Percentiles rank a stretch among this genome's conserved stretches.
Evolutionary conservation across 2,113 vertebrate species (phyloP).

Genomic region (Erinaceus europaeus): DNA sequence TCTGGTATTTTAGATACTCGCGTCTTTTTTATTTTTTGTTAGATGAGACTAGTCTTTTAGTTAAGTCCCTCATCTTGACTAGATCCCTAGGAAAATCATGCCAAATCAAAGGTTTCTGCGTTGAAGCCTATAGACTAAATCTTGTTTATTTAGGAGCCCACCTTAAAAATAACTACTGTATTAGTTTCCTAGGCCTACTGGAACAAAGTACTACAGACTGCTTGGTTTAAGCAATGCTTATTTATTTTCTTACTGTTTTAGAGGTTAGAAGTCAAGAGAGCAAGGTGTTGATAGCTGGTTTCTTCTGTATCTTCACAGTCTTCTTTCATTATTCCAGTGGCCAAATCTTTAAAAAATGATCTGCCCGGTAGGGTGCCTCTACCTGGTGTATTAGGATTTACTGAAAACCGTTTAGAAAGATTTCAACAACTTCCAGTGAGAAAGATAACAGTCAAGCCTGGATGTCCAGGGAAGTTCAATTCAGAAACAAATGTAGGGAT

Average conservation of each 20-base stretch:
- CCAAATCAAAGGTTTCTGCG: background rate
- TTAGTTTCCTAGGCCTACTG: background rate
- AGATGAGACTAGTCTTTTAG: constrained; percentile 26
- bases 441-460: background rate
- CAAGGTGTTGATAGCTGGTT: background rate
- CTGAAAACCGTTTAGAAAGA: background rate
- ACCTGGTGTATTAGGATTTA: background rate
- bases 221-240: background rate
- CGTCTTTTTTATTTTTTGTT: constrained; percentile 32
- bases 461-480: background rate
- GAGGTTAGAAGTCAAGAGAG: no score
- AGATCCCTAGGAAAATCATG: background rate
- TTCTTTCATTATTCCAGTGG: no score
- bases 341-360: background rate
- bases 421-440: background rate
- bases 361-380: background rate
- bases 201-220: background rate
- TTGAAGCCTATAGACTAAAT: background rate
- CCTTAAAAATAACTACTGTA: background rate
- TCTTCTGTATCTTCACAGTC: background rate
- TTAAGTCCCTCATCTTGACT: constrained; percentile 3
- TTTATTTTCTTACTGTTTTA: background rate
- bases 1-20: constrained; percentile 30
- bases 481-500: background rate
- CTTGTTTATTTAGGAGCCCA: background rate